Base-by-base conservation (phyloP, 2,113 vertebrate genomes). In the Ptilorrhoa leucosticta region DNA sequence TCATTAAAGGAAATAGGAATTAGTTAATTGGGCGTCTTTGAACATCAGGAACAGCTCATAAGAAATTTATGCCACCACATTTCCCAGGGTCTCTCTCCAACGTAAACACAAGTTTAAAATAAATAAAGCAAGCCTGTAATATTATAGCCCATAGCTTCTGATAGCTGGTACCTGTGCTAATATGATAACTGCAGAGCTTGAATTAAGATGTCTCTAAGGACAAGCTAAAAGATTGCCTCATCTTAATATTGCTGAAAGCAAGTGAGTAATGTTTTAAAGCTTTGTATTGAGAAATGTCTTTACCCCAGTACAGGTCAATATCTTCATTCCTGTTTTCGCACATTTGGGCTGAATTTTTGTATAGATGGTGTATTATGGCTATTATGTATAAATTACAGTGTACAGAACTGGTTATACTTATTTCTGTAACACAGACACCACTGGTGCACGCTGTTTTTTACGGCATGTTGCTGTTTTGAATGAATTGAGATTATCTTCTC, bases 191-290 rank as follows among this genome's bases (percentile, higher is more conserved):
- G 11, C 69, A 65, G n/a, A 66, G 53, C 45, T 84, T 87, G 76
- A 94, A 97, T 90, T 92, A 84, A 26, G 19, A 37, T 78, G 39
- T 87, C 90, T 91, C 53, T 94, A 87, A 90, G 81, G 92, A 87
- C 27, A 84, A 82, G 53, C 66, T 93, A 47, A 90, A 97, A 93
- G 73, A 79, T 73, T 89, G 70, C 61, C 87, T 96, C 87, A 94
- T 94, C 92, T 96, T 70, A 94, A 77, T 94, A 71, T 84, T 88
- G 79, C 68, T 96, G 37, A 71, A 95, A 95, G 70, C 61, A 94
- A 95, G 82, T 54, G 64, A 77, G 47, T 10, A 31, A 70, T 48
- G 81, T 95, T 97, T 90, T 93, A 95, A 97, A 57, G 45, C 58
- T 95, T 95, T 92, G 65, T 83, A 53, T 56, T 76, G 72, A 91